A percentile compares a stretch with the other conserved stretches of the same genome.
Evolutionary conservation across 1,140 invertebrate species (phyloP).

Genomic region (Pseudomyrmex dendroicus): DNA sequence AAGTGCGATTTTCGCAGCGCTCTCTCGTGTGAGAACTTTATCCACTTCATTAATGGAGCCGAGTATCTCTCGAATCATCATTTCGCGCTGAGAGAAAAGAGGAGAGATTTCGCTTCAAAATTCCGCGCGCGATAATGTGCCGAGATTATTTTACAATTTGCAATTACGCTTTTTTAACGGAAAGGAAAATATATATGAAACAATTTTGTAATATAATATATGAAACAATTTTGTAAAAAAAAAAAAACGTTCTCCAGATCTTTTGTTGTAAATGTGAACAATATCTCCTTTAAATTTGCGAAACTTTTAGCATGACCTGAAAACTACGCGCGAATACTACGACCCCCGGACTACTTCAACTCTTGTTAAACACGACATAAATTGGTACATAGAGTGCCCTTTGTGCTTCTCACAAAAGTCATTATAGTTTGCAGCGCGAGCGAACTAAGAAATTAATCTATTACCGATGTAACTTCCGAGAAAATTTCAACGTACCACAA

Average conservation of each 20-base stretch:
- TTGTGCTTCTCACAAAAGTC: neutral
- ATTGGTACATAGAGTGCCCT: slow-evolving; percentile 3
- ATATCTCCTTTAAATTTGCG: slow-evolving; percentile 19
- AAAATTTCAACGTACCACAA: slow-evolving; percentile 1
- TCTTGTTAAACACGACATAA: slow-evolving; percentile 20
- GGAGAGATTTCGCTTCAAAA: neutral
- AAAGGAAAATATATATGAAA: neutral
- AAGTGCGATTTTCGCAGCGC: neutral
- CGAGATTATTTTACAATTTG: slow-evolving; percentile 37
- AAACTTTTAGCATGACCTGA: slow-evolving; percentile 17
- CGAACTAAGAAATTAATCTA: slow-evolving; percentile 28
- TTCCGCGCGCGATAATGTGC: slow-evolving; percentile 7
- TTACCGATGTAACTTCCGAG: neutral
- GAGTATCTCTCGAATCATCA: slow-evolving; percentile 11
- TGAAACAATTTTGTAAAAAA: slow-evolving; percentile 53
- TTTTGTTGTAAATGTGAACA: slow-evolving; percentile 45
- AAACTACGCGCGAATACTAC: neutral
- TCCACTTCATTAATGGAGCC: neutral
- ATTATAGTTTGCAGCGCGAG: neutral
- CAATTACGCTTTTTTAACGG: slow-evolving; percentile 32
- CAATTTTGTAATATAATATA: slow-evolving; percentile 53
- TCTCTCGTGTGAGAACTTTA: neutral
- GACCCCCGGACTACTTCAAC: neutral
- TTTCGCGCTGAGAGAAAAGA: neutral
- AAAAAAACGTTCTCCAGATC: slow-evolving; percentile 24